Evolutionary conservation across 2,888 invertebrate species (phyloP).

Genomic region (Crepidodera aurea): DNA sequence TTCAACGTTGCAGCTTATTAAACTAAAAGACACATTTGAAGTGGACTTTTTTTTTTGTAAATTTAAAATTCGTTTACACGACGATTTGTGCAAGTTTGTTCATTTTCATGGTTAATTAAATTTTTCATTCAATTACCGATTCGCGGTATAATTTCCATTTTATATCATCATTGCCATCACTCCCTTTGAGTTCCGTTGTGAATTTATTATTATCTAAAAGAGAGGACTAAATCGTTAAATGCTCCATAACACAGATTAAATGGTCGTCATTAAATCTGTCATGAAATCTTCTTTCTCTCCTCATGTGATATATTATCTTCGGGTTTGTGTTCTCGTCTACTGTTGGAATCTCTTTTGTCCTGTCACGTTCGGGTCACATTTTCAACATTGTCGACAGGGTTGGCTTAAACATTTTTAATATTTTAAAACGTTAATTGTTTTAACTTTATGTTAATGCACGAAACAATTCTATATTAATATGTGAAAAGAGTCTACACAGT

Average conservation of each 20-base stretch:
- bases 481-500: no score
- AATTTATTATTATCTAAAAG: not conserved
- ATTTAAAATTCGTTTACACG: no score
- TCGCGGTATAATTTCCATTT: not conserved
- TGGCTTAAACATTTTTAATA: not conserved
- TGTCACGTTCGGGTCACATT: constrained; percentile 37
- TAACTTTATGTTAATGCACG: no score
- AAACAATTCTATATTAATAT: no score
- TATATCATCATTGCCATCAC: not conserved
- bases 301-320: constrained; percentile 23
- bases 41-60: no score
- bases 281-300: not conserved
- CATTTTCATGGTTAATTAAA: no score
- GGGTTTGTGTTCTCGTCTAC: constrained; percentile 40
- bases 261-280: constrained; percentile 25
- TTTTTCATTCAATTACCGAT: no score
- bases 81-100: no score
- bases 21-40: no score
- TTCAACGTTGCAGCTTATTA: no score
- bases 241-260: constrained; percentile 11
- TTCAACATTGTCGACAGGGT: constrained; percentile 2
- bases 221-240: constrained; percentile 5
- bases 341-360: constrained; percentile 42
- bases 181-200: not conserved
- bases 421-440: not conserved